A percentile compares a stretch with the other conserved stretches of the same genome.
phyloP scores from a whole-genome alignment of 2,797 vertebrate genomes.

The Notolabrus celidotus region DNA sequence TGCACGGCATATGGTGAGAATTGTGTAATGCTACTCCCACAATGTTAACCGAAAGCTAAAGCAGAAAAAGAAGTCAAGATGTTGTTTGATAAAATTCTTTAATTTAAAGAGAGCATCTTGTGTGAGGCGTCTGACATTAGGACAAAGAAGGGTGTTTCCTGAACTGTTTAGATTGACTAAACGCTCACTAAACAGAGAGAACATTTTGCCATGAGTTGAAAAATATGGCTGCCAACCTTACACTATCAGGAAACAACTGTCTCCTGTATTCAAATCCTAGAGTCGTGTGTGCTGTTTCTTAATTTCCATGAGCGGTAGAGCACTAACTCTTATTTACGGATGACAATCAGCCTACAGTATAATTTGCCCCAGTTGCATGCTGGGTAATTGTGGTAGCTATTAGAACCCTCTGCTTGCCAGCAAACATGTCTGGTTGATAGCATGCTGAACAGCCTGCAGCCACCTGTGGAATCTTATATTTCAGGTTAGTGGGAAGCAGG shows the following conservation, averaged over 20 bases:
- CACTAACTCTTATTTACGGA: conserved; percentile 95
- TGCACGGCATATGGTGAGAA: conserved; percentile 55
- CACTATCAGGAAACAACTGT: conserved; percentile 91
- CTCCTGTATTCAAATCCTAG: conserved; percentile 63
- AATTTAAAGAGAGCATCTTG: conserved; percentile 23
- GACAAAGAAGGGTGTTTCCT: no score
- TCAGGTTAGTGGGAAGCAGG: conserved; percentile 16
- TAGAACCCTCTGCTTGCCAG: conserved; percentile 65
- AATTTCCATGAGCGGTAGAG: conserved; percentile 79
- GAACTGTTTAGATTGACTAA: no score
- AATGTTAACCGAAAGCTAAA: conserved; percentile 32
- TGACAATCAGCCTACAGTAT: conserved; percentile 91
- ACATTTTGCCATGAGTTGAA: conserved; percentile 92
- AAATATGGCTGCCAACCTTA: conserved; percentile 92
- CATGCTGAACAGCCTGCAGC: conserved; percentile 66
- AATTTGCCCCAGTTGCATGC: conserved; percentile 83
- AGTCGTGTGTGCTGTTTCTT: conserved; percentile 53
- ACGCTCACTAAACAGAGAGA: conserved; percentile 90
- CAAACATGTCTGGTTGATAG: conserved; percentile 71
- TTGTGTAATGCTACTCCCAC: conserved; percentile 55
- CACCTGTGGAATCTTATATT: conserved; percentile 81
- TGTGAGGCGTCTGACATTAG: conserved; percentile 61
- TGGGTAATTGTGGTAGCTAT: conserved; percentile 80
- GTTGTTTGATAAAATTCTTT: conserved; percentile 43
- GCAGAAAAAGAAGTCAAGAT: conserved; percentile 16